Evolutionary conservation across 2,888 invertebrate genomes (phyloP), one percentile per base, ranked within the genome.

Genomic region (Agrochola lota): DNA sequence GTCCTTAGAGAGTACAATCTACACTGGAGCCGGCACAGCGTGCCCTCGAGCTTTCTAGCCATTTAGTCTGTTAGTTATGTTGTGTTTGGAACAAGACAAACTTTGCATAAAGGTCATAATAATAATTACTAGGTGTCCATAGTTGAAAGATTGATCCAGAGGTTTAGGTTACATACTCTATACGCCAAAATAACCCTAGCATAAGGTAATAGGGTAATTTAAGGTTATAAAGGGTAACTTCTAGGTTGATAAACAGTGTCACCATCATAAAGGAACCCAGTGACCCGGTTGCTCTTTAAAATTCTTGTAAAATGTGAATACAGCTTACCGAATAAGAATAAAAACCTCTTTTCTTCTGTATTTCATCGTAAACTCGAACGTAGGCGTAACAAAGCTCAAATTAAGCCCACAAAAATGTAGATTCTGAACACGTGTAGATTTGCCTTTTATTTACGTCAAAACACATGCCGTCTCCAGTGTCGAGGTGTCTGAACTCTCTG

Each of bases 11-110:
- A 71, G 40, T 57, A 72, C 62, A 35, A 68, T 26, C 62, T 23
- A 76, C 64, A 67, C 71, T 68, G 59, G 67, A 81, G 82, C 71
- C 63, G 52, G 30, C n/a, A 63, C 43, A 63, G 15, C 40, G 17
- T 43, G 57, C 62, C 57, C 52, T 49, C 57, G 17, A 81, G 73
- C 60, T 30, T 30, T n/a, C 55, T 49, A 26, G n/a, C 57, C 46
- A 52, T 71, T 63, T 43, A 52, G n/a, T 60, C 23, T 52, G 40
- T 26, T 23, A 15, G 67, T 30, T 49, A 17, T 52, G 62, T 71
- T 68, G 55, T 59, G 20, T 62, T 46, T 15, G n/a, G n/a, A 46
- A n/a, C 20, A 71, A 62, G 57, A 40, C n/a, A 40, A 52, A 68
- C 59, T 52, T 30, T 52, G 35, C 35, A 20, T 43, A 63, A n/a